Percentiles rank a stretch among this genome's conserved stretches.
These are phyloP conservation scores for Leptinotarsa undecemlineata DNA, from an alignment of 1,140 invertebrate genomes.

Conservation along the genomic window DNA sequence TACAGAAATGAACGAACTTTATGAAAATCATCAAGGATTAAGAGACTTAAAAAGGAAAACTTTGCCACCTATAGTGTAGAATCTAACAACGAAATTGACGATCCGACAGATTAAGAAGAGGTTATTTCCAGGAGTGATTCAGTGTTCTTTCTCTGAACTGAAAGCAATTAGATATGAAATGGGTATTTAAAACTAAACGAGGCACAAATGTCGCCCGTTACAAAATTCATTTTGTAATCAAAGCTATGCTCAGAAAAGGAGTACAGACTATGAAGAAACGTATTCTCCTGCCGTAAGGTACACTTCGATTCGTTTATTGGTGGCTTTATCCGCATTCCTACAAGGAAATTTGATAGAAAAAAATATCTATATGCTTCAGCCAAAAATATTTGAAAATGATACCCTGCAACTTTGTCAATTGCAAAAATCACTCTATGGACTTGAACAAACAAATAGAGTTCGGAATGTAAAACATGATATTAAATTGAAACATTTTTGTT, in stretches of 20 bases:
- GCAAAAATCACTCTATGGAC: not conserved
- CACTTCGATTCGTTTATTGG: constrained; percentile 36
- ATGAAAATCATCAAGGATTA: too few relatives aligned
- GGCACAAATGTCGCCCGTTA: not conserved
- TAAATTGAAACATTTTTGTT: not conserved
- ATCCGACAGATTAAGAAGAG: not conserved
- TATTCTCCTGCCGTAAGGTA: constrained; percentile 50
- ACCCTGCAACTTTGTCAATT: not conserved
- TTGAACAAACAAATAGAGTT: not conserved
- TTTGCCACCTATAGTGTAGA: too few relatives aligned
- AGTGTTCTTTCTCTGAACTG: not conserved
- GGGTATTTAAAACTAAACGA: not conserved
- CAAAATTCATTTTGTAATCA: constrained; percentile 49
- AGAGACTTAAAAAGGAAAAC: too few relatives aligned
- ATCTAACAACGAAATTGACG: not conserved
- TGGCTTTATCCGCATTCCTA: constrained; percentile 49
- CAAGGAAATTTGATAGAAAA: constrained; percentile 55
- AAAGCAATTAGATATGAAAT: constrained; percentile 1
- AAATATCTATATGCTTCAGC: constrained; percentile 50
- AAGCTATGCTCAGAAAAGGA: constrained; percentile 47
- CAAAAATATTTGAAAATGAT: not conserved
- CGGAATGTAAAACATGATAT: not conserved
- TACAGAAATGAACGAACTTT: too few relatives aligned
- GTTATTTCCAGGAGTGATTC: not conserved
- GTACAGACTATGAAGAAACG: constrained; percentile 54